Evolutionary conservation across 2,113 vertebrate genomes (phyloP).

Genomic region (Origma solitaria): DNA sequence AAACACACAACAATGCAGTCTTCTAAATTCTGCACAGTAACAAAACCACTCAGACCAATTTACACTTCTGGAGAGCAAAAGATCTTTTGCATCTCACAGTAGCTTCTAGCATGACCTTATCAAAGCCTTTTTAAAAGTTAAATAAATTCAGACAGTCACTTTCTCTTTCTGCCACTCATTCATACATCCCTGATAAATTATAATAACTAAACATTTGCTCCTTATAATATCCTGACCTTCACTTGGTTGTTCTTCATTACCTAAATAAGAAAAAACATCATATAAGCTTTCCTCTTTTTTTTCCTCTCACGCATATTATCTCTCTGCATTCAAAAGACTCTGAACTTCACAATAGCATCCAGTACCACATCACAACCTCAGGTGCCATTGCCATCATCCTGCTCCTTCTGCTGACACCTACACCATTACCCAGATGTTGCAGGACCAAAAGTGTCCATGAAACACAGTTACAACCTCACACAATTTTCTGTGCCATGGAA

Average conservation of each 20-base stretch:
- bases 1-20: background rate
- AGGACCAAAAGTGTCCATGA: background rate
- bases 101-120: background rate
- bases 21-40: background rate
- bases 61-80: background rate
- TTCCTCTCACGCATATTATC: background rate
- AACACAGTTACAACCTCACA: background rate
- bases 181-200: background rate
- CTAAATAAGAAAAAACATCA: background rate
- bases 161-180: background rate
- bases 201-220: background rate
- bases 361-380: background rate
- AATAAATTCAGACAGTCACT: background rate
- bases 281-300: background rate
- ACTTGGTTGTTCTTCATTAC: background rate
- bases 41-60: background rate
- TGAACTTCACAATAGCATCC: background rate
- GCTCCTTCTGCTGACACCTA: background rate
- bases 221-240: background rate
- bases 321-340: background rate
- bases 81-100: background rate
- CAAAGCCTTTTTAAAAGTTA: background rate
- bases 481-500: background rate
- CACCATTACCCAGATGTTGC: rapidly evolving
- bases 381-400: background rate